Evolutionary conservation across 2,113 vertebrate genomes (phyloP).

Genomic region (Eulacestoma nigropectus): DNA sequence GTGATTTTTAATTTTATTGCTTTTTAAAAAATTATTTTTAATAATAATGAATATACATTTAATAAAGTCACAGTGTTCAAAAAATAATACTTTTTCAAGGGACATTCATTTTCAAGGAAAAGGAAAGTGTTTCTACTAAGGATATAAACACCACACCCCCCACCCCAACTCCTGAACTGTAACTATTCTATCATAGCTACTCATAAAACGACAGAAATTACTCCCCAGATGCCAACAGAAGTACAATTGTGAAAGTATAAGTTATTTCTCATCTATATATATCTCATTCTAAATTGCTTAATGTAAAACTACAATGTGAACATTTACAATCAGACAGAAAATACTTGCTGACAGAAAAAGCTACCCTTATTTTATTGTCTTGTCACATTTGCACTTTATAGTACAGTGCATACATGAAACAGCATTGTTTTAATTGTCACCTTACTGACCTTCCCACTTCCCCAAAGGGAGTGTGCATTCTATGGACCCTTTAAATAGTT

Average conservation of each 20-base stretch:
- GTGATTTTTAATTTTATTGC: neutral
- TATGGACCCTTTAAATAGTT: neutral
- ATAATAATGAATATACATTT: neutral
- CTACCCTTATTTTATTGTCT: neutral
- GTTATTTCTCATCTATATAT: neutral
- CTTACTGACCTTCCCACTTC: constrained; percentile 12
- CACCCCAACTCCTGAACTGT: neutral
- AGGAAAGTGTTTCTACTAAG: neutral
- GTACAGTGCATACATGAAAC: neutral
- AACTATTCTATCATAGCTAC: neutral
- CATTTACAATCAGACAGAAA: neutral
- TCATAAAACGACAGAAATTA: neutral
- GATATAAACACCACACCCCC: neutral
- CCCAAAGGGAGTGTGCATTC: neutral
- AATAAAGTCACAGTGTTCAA: neutral
- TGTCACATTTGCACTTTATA: neutral
- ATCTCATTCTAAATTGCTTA: neutral
- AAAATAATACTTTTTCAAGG: too few relatives aligned
- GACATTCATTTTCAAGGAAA: neutral
- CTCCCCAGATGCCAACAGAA: neutral
- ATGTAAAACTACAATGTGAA: neutral
- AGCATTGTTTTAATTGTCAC: constrained; percentile 30
- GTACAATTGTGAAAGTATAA: neutral
- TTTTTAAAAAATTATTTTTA: neutral
- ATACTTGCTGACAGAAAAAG: neutral